phyloP scores from a whole-genome alignment of 2,797 vertebrate species.

The Sebastes miniatus region DNA sequence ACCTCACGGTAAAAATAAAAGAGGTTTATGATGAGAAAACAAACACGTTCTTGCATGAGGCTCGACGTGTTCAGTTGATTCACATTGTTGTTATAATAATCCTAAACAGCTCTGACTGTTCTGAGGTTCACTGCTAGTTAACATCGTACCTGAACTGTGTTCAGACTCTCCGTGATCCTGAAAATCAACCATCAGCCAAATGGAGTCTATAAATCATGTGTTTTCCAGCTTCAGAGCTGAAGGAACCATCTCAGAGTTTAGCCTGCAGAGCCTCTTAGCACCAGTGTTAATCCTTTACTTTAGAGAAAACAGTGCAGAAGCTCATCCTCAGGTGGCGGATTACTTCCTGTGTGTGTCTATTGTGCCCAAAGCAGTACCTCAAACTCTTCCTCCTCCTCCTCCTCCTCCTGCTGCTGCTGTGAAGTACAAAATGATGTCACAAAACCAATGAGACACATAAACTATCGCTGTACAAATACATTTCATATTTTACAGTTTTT shows the following conservation, averaged over 20 bases:
- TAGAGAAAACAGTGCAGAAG: neutral
- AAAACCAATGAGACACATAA: constrained; percentile 63
- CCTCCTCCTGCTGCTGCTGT: constrained; percentile 17
- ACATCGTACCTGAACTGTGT: neutral
- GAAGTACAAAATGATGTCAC: constrained; percentile 81
- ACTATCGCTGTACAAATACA: constrained; percentile 49
- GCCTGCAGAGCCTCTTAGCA: neutral
- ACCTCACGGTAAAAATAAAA: neutral
- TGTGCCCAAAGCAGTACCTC: constrained; percentile 66
- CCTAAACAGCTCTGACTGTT: neutral
- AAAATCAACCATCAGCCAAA: neutral
- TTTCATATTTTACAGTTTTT: constrained; percentile 51
- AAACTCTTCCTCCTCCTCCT: constrained; percentile 11
- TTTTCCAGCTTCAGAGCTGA: neutral
- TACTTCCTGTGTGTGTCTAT: constrained; percentile 39
- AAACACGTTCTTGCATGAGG: neutral
- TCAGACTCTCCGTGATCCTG: neutral
- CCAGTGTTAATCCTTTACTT: neutral
- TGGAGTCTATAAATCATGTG: neutral
- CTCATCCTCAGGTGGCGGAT: neutral
- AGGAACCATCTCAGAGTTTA: neutral
- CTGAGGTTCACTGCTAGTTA: neutral
- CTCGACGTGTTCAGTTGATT: neutral
- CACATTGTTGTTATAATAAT: neutral
- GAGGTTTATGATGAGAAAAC: neutral